Evolutionary conservation across 2,113 vertebrate species (phyloP).

Genomic region (Etia nguti): DNA sequence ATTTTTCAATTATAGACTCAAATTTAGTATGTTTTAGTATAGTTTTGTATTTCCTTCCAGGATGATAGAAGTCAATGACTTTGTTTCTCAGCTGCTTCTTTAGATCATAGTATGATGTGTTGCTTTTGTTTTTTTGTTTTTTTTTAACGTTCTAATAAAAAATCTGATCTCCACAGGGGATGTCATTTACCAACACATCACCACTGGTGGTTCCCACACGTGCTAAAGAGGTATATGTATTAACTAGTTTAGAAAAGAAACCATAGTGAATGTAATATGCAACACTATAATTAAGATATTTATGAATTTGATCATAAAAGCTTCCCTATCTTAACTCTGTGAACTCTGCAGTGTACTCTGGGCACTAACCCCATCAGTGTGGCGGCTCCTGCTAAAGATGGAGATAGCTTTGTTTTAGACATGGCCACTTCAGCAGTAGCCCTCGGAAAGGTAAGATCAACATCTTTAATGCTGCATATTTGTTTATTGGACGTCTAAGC

Average conservation of each 20-base stretch:
- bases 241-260: neutral
- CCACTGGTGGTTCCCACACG: constrained; percentile 74
- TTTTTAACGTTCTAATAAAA: neutral
- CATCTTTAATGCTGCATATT: neutral
- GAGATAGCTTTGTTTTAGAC: constrained; percentile 76
- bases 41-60: neutral
- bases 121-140: neutral
- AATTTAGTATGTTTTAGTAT: neutral
- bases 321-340: neutral
- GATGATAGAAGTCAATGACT: neutral
- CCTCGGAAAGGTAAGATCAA: constrained; percentile 66
- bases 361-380: constrained; percentile 77
- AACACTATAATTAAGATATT: neutral
- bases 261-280: neutral
- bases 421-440: constrained; percentile 77
- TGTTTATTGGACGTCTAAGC: neutral
- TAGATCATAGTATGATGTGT: neutral
- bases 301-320: neutral
- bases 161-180: constrained; percentile 56
- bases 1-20: neutral
- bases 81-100: neutral
- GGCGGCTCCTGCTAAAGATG: constrained; percentile 65
- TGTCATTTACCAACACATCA: constrained; percentile 76
- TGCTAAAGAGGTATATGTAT: constrained; percentile 57
- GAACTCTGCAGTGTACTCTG: constrained; percentile 62